Conservation (phyloP, 2,113 vertebrate species). For the Tichodroma muraria region DNA sequence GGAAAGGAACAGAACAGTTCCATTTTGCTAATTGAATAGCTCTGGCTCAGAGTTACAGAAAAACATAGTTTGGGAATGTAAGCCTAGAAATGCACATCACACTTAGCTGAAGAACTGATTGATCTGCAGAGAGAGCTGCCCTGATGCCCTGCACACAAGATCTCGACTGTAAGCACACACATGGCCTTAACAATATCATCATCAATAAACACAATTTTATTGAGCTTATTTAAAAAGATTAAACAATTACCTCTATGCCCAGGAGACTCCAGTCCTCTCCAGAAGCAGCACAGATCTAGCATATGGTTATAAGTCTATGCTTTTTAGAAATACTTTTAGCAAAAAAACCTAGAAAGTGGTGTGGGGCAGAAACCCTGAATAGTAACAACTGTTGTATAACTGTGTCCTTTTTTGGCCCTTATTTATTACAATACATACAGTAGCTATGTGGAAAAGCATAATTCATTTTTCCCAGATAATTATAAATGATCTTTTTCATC, state of each 20-base stretch:
- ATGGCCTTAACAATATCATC: not conserved
- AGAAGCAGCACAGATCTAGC: not conserved
- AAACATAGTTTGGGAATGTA: not conserved
- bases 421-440: not conserved
- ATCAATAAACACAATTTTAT: not conserved
- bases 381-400: not conserved
- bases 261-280: not conserved
- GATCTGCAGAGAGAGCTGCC: not conserved
- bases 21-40: not conserved
- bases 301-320: not conserved
- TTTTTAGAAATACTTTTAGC: not conserved
- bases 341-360: not conserved
- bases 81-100: not conserved
- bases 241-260: not conserved
- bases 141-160: accelerated
- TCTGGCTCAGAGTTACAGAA: not conserved
- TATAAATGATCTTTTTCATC: not conserved
- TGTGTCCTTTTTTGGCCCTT: not conserved
- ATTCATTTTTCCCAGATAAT: not conserved
- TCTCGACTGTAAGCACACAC: not conserved
- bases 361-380: not conserved
- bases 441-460: not conserved
- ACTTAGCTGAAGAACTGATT: not conserved
- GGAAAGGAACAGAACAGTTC: not conserved
- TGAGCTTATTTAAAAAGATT: not conserved